phyloP scores from a whole-genome alignment of 2,797 vertebrate genomes.

The Loris lydekkerianus region DNA sequence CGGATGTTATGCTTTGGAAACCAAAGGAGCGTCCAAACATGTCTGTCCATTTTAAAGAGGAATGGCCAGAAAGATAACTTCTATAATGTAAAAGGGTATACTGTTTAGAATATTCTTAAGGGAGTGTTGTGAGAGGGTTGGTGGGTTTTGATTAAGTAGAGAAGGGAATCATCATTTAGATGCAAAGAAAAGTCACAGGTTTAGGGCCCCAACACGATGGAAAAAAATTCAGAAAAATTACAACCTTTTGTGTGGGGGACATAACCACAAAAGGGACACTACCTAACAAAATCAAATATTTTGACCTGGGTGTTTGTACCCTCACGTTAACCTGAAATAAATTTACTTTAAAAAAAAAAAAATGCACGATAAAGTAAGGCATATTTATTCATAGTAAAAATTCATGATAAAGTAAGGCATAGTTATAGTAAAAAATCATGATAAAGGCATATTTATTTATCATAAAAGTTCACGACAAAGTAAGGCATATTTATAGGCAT shows the following conservation, averaged over 20 bases:
- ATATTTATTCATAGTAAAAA: background rate
- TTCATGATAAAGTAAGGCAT: no score
- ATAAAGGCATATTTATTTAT: no score
- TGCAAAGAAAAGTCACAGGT: constrained; percentile 38
- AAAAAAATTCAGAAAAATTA: background rate
- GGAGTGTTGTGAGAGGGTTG: background rate
- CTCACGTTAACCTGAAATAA: no score
- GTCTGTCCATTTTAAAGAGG: constrained; percentile 28
- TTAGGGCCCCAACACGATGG: background rate
- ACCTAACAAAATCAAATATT: no score
- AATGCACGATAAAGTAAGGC: no score
- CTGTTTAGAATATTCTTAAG: background rate
- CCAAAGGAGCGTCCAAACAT: background rate
- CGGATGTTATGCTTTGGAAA: background rate
- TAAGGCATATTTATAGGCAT: background rate
- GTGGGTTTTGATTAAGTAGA: background rate
- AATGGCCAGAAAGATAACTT: background rate
- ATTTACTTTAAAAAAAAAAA: no score
- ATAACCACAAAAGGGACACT: no score
- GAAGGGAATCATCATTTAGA: constrained; percentile 8
- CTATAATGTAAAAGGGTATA: background rate
- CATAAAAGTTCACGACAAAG: background rate
- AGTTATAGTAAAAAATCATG: no score
- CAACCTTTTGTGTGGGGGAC: no score
- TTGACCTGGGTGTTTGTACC: no score